These are phyloP conservation scores for Liasis olivaceus DNA, from an alignment of 2,797 vertebrate species.

Conservation along the genomic window DNA sequence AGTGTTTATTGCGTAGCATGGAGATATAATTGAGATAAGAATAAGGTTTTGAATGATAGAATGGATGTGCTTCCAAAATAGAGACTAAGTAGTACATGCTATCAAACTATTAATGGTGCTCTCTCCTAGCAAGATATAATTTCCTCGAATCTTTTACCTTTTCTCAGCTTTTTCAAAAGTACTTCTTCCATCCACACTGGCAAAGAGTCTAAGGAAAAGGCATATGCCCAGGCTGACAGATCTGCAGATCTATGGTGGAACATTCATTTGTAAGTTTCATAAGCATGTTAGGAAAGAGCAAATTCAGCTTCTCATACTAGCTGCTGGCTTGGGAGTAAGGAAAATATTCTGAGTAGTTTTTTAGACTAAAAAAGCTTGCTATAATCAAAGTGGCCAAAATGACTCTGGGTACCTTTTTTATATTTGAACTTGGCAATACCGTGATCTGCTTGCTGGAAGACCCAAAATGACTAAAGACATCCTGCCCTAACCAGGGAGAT, in stretches of 20 bases:
- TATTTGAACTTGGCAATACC: slow-evolving; percentile 22
- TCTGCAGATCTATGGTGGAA: neutral
- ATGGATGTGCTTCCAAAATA: neutral
- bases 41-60: neutral
- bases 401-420: slow-evolving; percentile 1
- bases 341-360: slow-evolving; percentile 11
- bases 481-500: slow-evolving; percentile 19
- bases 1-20: neutral
- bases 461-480: slow-evolving; percentile 39
- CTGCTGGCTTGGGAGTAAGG: slow-evolving; percentile 10
- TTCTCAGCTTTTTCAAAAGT: neutral
- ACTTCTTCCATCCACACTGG: neutral
- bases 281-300: neutral
- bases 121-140: neutral
- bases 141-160: neutral
- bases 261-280: neutral
- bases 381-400: slow-evolving; percentile 17
- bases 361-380: neutral
- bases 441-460: slow-evolving; percentile 35
- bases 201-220: neutral
- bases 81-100: no score
- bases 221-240: neutral
- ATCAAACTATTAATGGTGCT: neutral
- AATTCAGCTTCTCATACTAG: neutral
- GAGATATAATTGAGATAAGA: neutral